Evolutionary conservation across 1,140 invertebrate species (phyloP), one percentile per base, ranked within the genome.

Genomic region (Callitettix versicolor): DNA sequence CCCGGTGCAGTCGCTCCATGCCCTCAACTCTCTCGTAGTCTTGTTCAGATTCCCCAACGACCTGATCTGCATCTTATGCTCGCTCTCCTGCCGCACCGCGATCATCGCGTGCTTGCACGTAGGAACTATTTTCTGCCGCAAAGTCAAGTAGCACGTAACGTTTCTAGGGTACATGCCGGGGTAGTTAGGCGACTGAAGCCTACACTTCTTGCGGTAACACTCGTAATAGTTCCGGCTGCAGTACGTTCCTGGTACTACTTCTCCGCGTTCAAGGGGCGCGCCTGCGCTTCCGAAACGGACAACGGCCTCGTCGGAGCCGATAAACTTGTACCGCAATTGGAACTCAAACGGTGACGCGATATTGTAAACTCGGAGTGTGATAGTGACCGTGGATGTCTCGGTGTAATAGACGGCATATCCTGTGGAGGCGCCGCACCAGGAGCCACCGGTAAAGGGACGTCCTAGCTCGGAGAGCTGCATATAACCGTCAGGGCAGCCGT

Each of bases 41-140:
- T 79, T 82, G 64, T 82, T 82, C 21, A 79, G 67, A 53, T 79
- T 79, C 3, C 58, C 63, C 62, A 44, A 49, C 12, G 57, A 57
- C 0, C 83, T 82, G 65, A 84, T 82, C 64, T 82, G 76, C 72
- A 82, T 79, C 68, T 59, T 52, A 66, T 84, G 81, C 49, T 79
- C 76, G 50, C 79, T 77, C 61, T 82, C 80, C 65, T 86, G 83
- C 42, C 78, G 72, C 12, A 91, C 83, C 1, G 85, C 82, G 60
- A 91, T 87, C 85, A 91, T 90, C 2, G 87, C 87, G 68, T 89
- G 86, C 67, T 90, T 91, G 68, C 86, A 89, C 5, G 84, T 88
- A 0, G 87, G 87, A 22, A 89, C 83, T 59, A 82, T 81, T 66
- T 88, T 85, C 68, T 91, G 88, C 14, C 85, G 73, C 49, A 90